Percentiles rank a stretch among this genome's conserved stretches.
These are phyloP conservation scores for Bucco capensis DNA, from an alignment of 2,113 vertebrate genomes.

Conservation along the genomic window DNA sequence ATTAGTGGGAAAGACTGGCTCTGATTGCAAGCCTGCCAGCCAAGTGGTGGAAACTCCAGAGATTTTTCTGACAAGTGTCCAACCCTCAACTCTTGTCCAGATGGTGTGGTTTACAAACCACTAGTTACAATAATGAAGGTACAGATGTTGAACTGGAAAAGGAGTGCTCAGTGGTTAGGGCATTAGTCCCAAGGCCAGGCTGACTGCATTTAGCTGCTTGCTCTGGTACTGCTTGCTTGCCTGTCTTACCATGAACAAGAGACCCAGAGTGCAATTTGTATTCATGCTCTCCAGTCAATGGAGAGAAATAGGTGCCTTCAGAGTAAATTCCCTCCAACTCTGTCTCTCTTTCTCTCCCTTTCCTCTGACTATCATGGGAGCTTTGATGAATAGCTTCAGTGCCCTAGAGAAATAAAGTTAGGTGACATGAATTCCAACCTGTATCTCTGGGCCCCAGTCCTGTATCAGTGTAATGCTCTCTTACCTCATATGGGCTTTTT, in stretches of 20 bases:
- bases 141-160: slow-evolving; percentile 4
- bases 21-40: not conserved
- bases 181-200: not conserved
- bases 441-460: not conserved
- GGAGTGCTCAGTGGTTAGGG: not conserved
- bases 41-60: not conserved
- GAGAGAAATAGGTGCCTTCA: not conserved
- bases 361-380: not conserved
- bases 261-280: not conserved
- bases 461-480: not conserved
- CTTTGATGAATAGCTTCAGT: not conserved
- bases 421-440: not conserved
- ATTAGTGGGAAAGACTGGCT: not conserved
- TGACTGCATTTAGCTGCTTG: not conserved
- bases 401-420: not conserved
- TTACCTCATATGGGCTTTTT: not conserved
- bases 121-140: slow-evolving; percentile 5
- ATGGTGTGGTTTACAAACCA: slow-evolving; percentile 16
- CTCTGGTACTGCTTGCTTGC: not conserved
- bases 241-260: not conserved
- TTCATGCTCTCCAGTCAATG: not conserved
- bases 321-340: not conserved
- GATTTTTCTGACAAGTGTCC: not conserved
- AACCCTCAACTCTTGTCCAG: not conserved
- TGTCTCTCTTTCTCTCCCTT: not conserved